Evolutionary conservation across 1,140 invertebrate genomes (phyloP).

Genomic region (Eriosoma lanigerum): DNA sequence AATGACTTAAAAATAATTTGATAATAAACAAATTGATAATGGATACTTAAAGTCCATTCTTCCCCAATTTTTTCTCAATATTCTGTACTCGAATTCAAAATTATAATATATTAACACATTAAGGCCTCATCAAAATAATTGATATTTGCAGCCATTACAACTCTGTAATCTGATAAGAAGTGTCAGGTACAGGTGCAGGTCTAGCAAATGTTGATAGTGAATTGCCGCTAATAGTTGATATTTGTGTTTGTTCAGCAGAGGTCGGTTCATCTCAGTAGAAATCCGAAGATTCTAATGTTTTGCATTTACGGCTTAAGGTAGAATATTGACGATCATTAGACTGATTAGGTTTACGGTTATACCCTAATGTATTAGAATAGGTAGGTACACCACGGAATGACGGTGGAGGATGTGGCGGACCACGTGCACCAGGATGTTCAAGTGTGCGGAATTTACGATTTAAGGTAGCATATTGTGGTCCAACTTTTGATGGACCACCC

Average conservation of each 20-base stretch:
- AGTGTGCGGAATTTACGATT: conserved; percentile 57
- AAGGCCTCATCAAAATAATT: conserved; percentile 15
- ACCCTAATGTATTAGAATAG: conserved; percentile 55
- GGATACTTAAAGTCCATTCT: background rate
- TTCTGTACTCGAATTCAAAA: conserved; percentile 39
- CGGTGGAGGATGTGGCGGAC: conserved; percentile 53
- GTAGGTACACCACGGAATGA: conserved; percentile 54
- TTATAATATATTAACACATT: background rate
- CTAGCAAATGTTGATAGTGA: conserved; percentile 45
- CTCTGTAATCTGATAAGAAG: conserved; percentile 52
- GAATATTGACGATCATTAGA: conserved; percentile 61
- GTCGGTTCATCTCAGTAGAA: conserved; percentile 80
- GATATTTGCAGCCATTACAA: conserved; percentile 30
- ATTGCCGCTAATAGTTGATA: conserved; percentile 46
- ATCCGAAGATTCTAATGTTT: conserved; percentile 88
- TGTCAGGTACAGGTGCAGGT: conserved; percentile 45
- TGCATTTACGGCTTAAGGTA: conserved; percentile 89
- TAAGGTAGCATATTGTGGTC: conserved; percentile 71
- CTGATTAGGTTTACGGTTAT: conserved; percentile 51
- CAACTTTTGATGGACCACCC: conserved; percentile 61
- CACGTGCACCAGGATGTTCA: conserved; percentile 54
- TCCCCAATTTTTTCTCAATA: conserved; percentile 30
- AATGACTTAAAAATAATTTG: background rate
- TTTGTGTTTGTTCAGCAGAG: conserved; percentile 56
- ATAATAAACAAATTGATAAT: background rate